phyloP scores from a whole-genome alignment of 2,113 vertebrate genomes.

The Petromus typicus region DNA sequence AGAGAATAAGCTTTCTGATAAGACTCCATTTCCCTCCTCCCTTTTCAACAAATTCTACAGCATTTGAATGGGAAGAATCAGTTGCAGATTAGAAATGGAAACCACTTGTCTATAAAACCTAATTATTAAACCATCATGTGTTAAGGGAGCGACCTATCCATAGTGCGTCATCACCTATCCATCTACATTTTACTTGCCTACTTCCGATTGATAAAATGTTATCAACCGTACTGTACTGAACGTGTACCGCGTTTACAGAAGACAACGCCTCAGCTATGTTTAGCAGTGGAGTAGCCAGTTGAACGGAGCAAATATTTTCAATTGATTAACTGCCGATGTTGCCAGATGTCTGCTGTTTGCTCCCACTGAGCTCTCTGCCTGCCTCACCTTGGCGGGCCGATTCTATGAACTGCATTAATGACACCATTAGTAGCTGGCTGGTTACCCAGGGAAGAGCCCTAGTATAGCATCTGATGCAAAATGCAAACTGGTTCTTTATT shows the following conservation, averaged over 20 bases:
- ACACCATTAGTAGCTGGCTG: background rate
- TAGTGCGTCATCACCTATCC: background rate
- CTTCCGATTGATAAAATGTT: background rate
- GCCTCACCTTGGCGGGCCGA: background rate
- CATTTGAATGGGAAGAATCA: background rate
- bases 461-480: background rate
- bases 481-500: background rate
- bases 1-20: conserved; percentile 1
- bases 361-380: background rate
- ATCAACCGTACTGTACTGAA: background rate
- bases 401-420: background rate
- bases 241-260: background rate
- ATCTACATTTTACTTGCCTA: background rate
- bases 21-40: background rate
- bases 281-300: background rate
- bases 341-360: background rate
- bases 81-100: conserved; percentile 30
- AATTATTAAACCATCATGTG: background rate
- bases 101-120: background rate
- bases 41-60: background rate
- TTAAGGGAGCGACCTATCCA: background rate
- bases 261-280: background rate
- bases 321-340: conserved; percentile 14
- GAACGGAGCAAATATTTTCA: background rate
- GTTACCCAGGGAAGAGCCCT: background rate